phyloP scores from a whole-genome alignment of 2,888 invertebrate genomes.

The Cephus sareptanus region DNA sequence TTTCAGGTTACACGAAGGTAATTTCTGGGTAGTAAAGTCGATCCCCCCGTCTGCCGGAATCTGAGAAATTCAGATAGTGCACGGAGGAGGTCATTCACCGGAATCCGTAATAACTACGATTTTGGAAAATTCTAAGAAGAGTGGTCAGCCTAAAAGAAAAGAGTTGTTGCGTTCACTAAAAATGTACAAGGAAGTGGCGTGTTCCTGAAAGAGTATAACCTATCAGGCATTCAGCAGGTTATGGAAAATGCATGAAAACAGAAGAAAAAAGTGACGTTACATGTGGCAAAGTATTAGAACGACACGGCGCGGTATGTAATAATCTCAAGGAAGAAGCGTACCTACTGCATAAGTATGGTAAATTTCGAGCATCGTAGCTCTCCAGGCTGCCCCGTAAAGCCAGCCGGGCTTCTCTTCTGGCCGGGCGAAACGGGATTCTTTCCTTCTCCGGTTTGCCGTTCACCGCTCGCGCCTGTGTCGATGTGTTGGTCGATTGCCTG shows the following conservation, averaged over 20 bases:
- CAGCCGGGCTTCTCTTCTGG: background rate
- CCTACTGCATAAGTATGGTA: background rate
- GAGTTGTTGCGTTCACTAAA: background rate
- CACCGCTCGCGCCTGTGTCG: conserved; percentile 43
- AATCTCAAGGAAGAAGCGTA: background rate
- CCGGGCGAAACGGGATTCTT: conserved; percentile 62
- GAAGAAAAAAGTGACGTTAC: background rate
- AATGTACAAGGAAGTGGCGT: background rate
- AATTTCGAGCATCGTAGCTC: background rate
- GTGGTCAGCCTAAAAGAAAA: background rate
- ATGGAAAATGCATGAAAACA: background rate
- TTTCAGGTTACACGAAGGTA: background rate
- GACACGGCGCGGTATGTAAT: background rate
- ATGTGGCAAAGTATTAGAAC: background rate
- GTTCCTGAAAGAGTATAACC: background rate
- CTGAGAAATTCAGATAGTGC: background rate
- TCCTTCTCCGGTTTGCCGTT: conserved; percentile 59
- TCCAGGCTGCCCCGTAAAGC: background rate
- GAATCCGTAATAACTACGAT: background rate
- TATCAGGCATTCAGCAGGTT: background rate
- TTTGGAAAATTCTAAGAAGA: background rate
- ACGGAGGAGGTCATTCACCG: background rate
- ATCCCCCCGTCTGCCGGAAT: background rate
- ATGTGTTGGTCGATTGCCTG: conserved; percentile 57
- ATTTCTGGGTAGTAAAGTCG: background rate